These are phyloP conservation scores for Grapholita molesta DNA, from an alignment of 1,140 invertebrate species.

Conservation along the genomic window DNA sequence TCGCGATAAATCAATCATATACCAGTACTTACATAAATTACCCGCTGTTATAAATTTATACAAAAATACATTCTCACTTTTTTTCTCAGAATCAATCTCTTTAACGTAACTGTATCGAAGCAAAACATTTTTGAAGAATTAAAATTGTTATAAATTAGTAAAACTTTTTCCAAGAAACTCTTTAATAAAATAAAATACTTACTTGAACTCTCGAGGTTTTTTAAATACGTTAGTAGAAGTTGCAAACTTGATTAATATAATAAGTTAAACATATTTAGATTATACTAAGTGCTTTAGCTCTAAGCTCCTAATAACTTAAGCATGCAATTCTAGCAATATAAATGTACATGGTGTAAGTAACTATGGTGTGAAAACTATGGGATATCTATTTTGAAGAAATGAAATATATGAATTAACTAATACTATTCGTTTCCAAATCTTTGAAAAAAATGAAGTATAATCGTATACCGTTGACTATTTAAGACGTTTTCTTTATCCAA, in stretches of 20 bases:
- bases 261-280: conserved; percentile 1
- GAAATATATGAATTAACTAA: too few relatives aligned
- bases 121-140: background rate
- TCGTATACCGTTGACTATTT: too few relatives aligned
- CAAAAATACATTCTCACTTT: too few relatives aligned
- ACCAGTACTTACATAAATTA: too few relatives aligned
- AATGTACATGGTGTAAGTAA: too few relatives aligned
- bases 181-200: background rate
- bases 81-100: background rate
- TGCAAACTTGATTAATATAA: conserved; percentile 1
- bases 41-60: too few relatives aligned
- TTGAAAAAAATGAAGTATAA: too few relatives aligned
- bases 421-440: too few relatives aligned
- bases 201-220: background rate
- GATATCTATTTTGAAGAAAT: too few relatives aligned
- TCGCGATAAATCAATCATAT: too few relatives aligned
- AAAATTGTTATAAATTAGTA: background rate
- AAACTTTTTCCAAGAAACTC: background rate
- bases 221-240: conserved; percentile 9
- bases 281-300: background rate
- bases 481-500: too few relatives aligned
- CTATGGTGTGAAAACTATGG: too few relatives aligned
- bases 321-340: background rate
- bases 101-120: background rate
- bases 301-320: background rate